A percentile compares a stretch with the other conserved stretches of the same genome.
Evolutionary conservation across 2,113 vertebrate species (phyloP).

Genomic region (Campylomormyrus numenius): DNA sequence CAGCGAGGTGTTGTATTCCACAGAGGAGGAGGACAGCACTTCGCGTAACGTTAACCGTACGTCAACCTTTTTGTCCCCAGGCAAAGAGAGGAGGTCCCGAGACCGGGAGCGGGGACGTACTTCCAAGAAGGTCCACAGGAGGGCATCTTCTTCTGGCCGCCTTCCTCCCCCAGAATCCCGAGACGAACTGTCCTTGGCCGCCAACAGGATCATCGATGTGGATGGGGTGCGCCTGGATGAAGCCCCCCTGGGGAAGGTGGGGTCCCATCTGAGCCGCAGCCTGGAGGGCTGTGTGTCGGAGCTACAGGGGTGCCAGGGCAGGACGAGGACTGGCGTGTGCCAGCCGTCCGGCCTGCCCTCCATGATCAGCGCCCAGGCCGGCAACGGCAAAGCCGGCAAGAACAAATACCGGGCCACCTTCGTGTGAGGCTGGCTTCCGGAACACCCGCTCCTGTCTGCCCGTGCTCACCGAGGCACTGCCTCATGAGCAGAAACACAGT

Average conservation of each 20-base stretch:
- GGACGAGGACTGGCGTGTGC: slow-evolving; percentile 64
- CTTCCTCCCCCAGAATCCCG: slow-evolving; percentile 33
- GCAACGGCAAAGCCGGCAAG: slow-evolving; percentile 49
- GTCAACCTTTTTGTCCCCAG: slow-evolving; percentile 43
- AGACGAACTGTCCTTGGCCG: slow-evolving; percentile 26
- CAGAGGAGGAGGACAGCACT: not conserved
- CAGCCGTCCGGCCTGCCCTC: slow-evolving; percentile 61
- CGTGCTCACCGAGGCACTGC: not conserved
- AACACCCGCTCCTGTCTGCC: not conserved
- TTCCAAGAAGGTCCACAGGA: slow-evolving; percentile 43
- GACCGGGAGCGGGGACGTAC: slow-evolving; percentile 36
- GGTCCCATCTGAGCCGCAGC: slow-evolving; percentile 59
- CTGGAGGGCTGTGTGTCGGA: slow-evolving; percentile 67
- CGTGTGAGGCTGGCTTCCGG: slow-evolving; percentile 59
- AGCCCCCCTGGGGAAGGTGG: not conserved
- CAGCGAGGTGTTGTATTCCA: not conserved
- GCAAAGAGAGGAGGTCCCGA: slow-evolving; percentile 45
- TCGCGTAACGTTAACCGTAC: not conserved
- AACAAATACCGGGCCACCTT: slow-evolving; percentile 78
- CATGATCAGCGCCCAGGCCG: slow-evolving; percentile 50
- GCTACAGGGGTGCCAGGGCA: slow-evolving; percentile 60
- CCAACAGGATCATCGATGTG: slow-evolving; percentile 67
- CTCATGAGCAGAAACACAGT: not conserved
- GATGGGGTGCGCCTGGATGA: slow-evolving; percentile 56
- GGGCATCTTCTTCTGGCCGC: slow-evolving; percentile 31